A percentile compares a stretch with the other conserved stretches of the same genome.
Evolutionary conservation across 2,113 vertebrate species (phyloP).

Genomic region (Aspidoscelis tigris): DNA sequence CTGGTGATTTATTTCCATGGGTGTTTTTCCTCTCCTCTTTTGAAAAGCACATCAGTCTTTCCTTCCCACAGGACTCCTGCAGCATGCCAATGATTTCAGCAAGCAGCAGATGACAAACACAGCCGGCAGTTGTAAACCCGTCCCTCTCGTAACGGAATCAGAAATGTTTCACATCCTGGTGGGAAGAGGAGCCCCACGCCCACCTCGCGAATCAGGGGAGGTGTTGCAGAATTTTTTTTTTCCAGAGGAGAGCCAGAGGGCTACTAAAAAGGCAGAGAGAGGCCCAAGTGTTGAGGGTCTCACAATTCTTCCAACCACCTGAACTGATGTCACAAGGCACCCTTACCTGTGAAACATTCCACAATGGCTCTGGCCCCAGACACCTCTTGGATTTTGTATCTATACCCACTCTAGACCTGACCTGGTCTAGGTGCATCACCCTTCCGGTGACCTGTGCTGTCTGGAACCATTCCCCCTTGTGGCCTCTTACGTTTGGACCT

Average conservation of each 20-base stretch:
- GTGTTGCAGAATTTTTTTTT: neutral
- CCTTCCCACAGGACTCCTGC: slow-evolving; percentile 5
- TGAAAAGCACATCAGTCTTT: neutral
- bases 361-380: too few relatives aligned
- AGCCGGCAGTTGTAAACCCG: slow-evolving; percentile 4
- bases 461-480: neutral
- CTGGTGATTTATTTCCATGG: neutral
- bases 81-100: slow-evolving; percentile 7
- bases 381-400: neutral
- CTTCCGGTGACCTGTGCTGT: neutral
- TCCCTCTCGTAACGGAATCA: neutral
- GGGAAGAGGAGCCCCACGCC: slow-evolving; percentile 14
- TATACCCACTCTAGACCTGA: too few relatives aligned
- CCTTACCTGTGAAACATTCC: neutral
- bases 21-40: neutral
- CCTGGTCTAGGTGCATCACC: neutral
- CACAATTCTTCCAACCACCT: neutral
- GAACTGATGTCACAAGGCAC: neutral
- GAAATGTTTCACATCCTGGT: neutral
- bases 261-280: neutral
- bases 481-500: neutral
- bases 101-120: neutral
- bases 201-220: neutral
- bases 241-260: too few relatives aligned
- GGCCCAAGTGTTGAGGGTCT: neutral